These are phyloP conservation scores for Plectrocnemia conspersa DNA, from an alignment of 1,140 invertebrate genomes.

Conservation along the genomic window DNA sequence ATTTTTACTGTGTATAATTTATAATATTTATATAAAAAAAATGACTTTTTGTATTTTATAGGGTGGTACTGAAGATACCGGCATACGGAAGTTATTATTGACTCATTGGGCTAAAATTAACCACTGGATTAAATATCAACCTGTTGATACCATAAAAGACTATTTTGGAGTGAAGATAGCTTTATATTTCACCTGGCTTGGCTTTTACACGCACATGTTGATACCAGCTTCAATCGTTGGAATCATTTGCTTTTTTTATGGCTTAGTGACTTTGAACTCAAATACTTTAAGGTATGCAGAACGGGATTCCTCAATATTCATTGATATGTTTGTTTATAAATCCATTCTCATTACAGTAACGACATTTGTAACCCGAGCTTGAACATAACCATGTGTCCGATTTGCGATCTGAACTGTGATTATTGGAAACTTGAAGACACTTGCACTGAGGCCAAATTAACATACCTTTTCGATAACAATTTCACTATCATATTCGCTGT, in stretches of 20 bases:
- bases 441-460: slow-evolving; percentile 80
- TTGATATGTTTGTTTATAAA: slow-evolving; percentile 3
- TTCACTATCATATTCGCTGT: slow-evolving; percentile 91
- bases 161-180: slow-evolving; percentile 84
- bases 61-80: slow-evolving; percentile 64
- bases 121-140: slow-evolving; percentile 81
- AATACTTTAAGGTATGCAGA: slow-evolving; percentile 66
- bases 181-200: slow-evolving; percentile 95
- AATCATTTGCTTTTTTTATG: slow-evolving; percentile 76
- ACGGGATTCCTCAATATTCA: too few species aligned
- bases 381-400: slow-evolving; percentile 73
- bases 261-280: slow-evolving; percentile 64
- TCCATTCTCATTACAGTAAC: slow-evolving; percentile 38
- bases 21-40: slow-evolving; percentile 35
- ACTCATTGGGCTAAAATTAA: slow-evolving; percentile 79
- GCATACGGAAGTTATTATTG: slow-evolving; percentile 70
- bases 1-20: not conserved
- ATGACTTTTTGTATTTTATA: slow-evolving; percentile 53
- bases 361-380: slow-evolving; percentile 57
- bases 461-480: slow-evolving; percentile 93
- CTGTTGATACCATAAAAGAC: slow-evolving; percentile 81
- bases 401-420: slow-evolving; percentile 79
- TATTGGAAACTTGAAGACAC: slow-evolving; percentile 86
- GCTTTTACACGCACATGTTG: slow-evolving; percentile 93
- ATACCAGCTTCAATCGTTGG: slow-evolving; percentile 83